Base-by-base conservation (phyloP, 64 coral and sea anemone genomes). In the Cladopsammia gracilis region DNA sequence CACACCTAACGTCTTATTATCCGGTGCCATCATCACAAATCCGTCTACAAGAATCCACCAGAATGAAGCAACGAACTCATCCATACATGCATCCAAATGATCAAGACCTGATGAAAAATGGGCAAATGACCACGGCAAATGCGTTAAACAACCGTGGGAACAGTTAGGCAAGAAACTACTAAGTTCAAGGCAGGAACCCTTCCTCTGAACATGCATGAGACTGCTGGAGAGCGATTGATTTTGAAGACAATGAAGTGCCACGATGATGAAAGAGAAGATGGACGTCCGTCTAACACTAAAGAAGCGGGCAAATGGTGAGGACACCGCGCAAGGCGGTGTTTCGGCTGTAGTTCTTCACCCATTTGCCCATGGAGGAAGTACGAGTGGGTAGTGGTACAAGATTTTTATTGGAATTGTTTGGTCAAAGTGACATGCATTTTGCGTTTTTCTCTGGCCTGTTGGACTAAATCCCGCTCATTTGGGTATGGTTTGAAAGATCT, bases 201-300 rank as follows among this genome's bases (percentile, higher is more conserved):
- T 45, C 68, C 52, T 9, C 70, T 92, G 20, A 84, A 85, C 54
- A 75, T 92, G 68, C 75, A 92, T 26, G 25, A 92, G 50, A 92
- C 88, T 65, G 59, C 58, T 48, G 10, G 88, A 68, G 88, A 90
- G 25, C 20, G 34, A 42, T 20, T 79, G 0, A 73, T 8, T 73
- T 73, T 46, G 70, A 47, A 47, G 51, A 14, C 46, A 42, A 16
- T 76, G 18, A 51, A 76, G 46, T 76, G 10, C 45, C 48, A 26
- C 10, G 58, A 78, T 10, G 24, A 42, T 19, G 52, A 48, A 78
- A 58, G 76, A 78, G 51, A 78, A 58, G 76, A 25, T 23, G 70
- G 51, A 45, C n/a, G n/a, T n/a, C n/a, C 42, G 44, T 73, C 10
- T 13, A 78, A 60, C 51, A 7, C n/a, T n/a, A n/a, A n/a, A 4